Conservation (phyloP, 2,888 invertebrate species). For the Protophormia terraenovae region DNA sequence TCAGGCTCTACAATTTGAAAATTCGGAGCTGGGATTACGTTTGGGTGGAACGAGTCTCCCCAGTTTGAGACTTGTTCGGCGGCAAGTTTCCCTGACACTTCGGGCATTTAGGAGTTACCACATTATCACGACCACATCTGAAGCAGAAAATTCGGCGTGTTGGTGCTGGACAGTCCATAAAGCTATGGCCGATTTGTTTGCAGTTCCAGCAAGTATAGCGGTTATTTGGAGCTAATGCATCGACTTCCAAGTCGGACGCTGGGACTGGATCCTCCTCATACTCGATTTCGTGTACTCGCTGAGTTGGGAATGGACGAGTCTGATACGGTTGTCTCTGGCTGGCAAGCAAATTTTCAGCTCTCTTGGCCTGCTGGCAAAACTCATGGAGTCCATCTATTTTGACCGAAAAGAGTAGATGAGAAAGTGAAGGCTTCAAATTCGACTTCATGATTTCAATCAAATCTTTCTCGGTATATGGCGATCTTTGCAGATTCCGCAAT, state of each 20-base stretch:
- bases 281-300: background rate
- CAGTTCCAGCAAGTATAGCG: background rate
- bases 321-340: background rate
- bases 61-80: background rate
- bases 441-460: background rate
- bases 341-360: background rate
- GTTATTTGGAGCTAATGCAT: background rate
- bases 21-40: background rate
- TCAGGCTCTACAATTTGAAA: background rate
- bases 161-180: background rate
- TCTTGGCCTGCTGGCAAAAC: slow-evolving; percentile 2
- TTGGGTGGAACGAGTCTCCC: slow-evolving; percentile 13
- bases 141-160: background rate
- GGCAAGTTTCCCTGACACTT: slow-evolving; percentile 30
- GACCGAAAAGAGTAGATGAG: background rate
- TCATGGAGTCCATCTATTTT: background rate
- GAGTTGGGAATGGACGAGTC: background rate
- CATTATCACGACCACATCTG: background rate
- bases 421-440: slow-evolving; percentile 8
- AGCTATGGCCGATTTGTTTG: background rate
- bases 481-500: background rate
- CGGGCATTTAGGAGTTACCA: background rate
- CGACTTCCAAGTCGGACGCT: background rate
- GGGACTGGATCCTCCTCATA: background rate
- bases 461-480: background rate